Evolutionary conservation across 2,113 vertebrate genomes (phyloP), one percentile per base, ranked within the genome.

Genomic region (Crocuta crocuta): DNA sequence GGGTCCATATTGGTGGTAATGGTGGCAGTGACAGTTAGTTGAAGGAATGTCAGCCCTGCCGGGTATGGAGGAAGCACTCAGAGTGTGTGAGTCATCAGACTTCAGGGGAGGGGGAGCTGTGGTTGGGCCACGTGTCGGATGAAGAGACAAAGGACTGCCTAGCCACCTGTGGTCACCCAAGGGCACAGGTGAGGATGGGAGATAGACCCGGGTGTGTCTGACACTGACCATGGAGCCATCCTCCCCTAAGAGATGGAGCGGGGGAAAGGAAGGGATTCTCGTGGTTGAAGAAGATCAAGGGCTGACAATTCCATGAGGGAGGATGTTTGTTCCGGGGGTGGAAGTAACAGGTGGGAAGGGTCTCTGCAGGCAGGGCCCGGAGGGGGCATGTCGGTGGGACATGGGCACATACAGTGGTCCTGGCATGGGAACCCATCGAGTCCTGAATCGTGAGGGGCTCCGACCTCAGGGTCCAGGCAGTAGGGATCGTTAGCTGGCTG

Each of bases 311-410:
- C 26, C 1, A 6, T 7, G 58, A 10, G 13, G 35, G 33, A 31
- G 2, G 16, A 12, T 23, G 12, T 73, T n/a, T 17, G 5, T 68
- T 26, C 35, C 28, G 43, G 58, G 21, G 50, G 24, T 19, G 35
- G 87, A 11, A 45, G 21, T 70, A 58, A 88, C 50, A 48, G 35
- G 12, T 48, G n/a, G 6, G 24, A 4, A 19, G 61, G 43, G 31
- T 35, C 7, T 8, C 31, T 39, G 21, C 0, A 26, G n/a, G 24
- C 50, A 35, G 35, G 10, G 21, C 81, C 31, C 7, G 1, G 24
- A 31, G 23, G n/a, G 3, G 33, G 16, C 68, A 9, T 4, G 3
- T 21, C 24, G 1, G 0, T n/a, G 53, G 24, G 81, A 15, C 0
- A 0, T 8, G 11, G 16, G 15, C 21, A 21, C 26, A 33, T 26